A percentile compares a stretch with the other conserved stretches of the same genome.
phyloP scores from a whole-genome alignment of 1,140 invertebrate genomes.

The Magallana angulata region DNA sequence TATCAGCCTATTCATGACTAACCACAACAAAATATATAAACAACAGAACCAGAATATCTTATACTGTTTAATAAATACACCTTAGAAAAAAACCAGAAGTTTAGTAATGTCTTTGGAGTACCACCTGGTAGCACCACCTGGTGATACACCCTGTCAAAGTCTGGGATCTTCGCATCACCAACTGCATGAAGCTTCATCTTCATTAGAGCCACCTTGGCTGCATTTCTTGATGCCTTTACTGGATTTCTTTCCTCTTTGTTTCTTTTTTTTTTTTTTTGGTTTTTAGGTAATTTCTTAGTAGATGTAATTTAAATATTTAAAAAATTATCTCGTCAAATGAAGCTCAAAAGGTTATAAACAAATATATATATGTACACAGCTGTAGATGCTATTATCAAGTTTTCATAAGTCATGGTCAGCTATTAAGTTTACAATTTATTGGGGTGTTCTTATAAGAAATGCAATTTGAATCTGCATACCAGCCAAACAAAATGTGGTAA shows the following conservation, averaged over 20 bases:
- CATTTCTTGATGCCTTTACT: conserved; percentile 80
- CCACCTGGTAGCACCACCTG: conserved; percentile 80
- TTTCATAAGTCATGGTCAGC: too few species aligned
- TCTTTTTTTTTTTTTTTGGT: conserved; percentile 17
- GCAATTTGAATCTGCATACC: too few species aligned
- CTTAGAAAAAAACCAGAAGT: conserved; percentile 61
- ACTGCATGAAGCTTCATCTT: conserved; percentile 84
- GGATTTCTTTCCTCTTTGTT: conserved; percentile 75
- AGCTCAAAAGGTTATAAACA: too few species aligned
- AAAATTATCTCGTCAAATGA: too few species aligned
- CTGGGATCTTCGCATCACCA: conserved; percentile 82
- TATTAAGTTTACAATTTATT: too few species aligned
- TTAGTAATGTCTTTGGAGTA: conserved; percentile 36
- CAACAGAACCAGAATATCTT: too few species aligned
- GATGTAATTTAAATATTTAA: conserved; percentile 31
- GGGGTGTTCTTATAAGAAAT: too few species aligned
- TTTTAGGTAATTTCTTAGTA: conserved; percentile 50
- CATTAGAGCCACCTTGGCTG: conserved; percentile 86
- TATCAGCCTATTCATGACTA: too few species aligned
- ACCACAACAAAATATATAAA: too few species aligned
- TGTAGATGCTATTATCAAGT: too few species aligned
- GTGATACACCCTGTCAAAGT: conserved; percentile 83
- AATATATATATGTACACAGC: too few species aligned
- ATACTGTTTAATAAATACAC: background rate
- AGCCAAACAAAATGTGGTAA: too few species aligned